Percentiles rank a stretch among this genome's conserved stretches.
These are phyloP conservation scores for Crenichthys baileyi DNA, from an alignment of 2,797 vertebrate genomes.

Conservation along the genomic window DNA sequence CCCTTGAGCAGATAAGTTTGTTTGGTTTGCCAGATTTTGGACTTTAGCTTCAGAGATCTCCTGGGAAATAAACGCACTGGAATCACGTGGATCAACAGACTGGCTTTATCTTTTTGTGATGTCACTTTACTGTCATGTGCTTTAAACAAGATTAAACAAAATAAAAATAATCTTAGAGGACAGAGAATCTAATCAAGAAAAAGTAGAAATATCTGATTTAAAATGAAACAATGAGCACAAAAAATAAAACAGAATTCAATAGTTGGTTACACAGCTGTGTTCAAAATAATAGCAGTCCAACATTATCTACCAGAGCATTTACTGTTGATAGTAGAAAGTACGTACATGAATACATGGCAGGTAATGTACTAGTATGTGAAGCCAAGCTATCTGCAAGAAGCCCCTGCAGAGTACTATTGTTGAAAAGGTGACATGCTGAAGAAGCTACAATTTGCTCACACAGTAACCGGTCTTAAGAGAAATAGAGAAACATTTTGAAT, in stretches of 20 bases:
- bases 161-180: background rate
- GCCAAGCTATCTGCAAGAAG: background rate
- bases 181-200: background rate
- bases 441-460: background rate
- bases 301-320: background rate
- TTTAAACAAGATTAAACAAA: slow-evolving; percentile 7
- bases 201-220: background rate
- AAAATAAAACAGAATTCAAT: background rate
- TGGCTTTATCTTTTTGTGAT: slow-evolving; percentile 44
- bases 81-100: slow-evolving; percentile 66
- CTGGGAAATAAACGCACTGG: slow-evolving; percentile 58
- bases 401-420: background rate
- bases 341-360: too few species aligned
- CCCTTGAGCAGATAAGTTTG: slow-evolving; percentile 78
- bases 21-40: slow-evolving; percentile 76
- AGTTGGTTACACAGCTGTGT: background rate
- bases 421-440: background rate
- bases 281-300: background rate
- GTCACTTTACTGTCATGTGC: slow-evolving; percentile 37
- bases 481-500: background rate
- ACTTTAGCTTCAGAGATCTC: slow-evolving; percentile 64
- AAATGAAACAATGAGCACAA: background rate
- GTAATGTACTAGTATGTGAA: background rate
- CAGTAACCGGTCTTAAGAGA: background rate
- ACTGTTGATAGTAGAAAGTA: background rate